Percentiles rank a stretch among this genome's conserved stretches.
Evolutionary conservation across 1,140 invertebrate genomes (phyloP).

Genomic region (Tyrophagus putrescentiae): DNA sequence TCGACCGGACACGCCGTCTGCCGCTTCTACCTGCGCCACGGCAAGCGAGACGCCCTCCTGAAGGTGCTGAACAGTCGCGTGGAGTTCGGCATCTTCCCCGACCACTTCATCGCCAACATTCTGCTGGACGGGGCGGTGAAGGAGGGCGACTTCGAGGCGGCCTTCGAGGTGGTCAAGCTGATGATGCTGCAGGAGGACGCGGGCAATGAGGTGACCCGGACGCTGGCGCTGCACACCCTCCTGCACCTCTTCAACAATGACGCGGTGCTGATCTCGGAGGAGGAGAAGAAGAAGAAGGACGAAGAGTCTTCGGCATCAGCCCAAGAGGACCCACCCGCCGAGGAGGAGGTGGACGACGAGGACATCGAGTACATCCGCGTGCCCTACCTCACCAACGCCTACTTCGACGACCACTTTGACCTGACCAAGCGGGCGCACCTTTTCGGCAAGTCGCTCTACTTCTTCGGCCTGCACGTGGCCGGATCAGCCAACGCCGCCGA

Average conservation of each 20-base stretch:
- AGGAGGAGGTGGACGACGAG: slow-evolving; percentile 41
- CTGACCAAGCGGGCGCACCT: slow-evolving; percentile 47
- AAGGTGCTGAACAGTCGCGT: slow-evolving; percentile 58
- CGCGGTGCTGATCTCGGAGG: slow-evolving; percentile 11
- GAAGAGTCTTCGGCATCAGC: slow-evolving; percentile 26
- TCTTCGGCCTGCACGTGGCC: slow-evolving; percentile 37
- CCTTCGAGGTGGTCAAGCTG: slow-evolving; percentile 55
- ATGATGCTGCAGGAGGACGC: slow-evolving; percentile 80
- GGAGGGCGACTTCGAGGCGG: slow-evolving; percentile 44
- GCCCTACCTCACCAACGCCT: slow-evolving; percentile 57
- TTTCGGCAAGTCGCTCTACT: slow-evolving; percentile 57
- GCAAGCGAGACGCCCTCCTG: slow-evolving; percentile 46
- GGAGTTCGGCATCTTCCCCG: slow-evolving; percentile 75
- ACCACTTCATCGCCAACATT: slow-evolving; percentile 58
- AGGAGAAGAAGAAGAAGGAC: background rate
- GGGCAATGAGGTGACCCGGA: slow-evolving; percentile 49
- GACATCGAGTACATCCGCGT: slow-evolving; percentile 39
- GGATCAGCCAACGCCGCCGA: background rate
- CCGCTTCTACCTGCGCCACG: slow-evolving; percentile 45
- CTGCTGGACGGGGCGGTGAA: slow-evolving; percentile 65
- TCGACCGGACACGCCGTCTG: slow-evolving; percentile 68
- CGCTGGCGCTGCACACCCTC: slow-evolving; percentile 55
- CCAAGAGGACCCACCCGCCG: slow-evolving; percentile 32
- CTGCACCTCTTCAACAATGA: slow-evolving; percentile 42
- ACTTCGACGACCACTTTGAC: slow-evolving; percentile 75